Percentiles rank a stretch among this genome's conserved stretches.
Conservation (phyloP, 2,113 vertebrate genomes). For the Rhinolophus ferrumequinum region DNA sequence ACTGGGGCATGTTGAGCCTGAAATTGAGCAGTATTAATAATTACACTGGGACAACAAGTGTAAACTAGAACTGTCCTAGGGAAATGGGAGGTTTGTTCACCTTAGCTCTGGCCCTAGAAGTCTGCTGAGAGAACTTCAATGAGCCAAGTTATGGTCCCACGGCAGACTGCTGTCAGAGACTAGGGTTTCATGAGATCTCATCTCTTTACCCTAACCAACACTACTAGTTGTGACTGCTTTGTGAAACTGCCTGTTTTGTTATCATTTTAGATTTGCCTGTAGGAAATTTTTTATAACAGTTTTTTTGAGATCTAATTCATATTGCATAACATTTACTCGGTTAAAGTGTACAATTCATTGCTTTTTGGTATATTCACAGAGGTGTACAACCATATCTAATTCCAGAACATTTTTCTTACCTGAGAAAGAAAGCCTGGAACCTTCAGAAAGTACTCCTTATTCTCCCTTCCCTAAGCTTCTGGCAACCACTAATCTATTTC, state of each 20-base stretch:
- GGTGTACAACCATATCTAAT: neutral
- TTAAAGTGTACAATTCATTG: neutral
- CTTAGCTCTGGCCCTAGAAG: constrained; percentile 11
- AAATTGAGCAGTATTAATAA: neutral
- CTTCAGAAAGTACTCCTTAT: neutral
- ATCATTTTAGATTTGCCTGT: constrained; percentile 5
- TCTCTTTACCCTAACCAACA: neutral
- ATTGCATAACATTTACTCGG: constrained; percentile 14
- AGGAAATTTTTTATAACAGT: neutral
- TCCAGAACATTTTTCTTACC: neutral
- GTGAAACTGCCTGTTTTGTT: constrained; percentile 5
- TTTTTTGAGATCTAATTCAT: constrained; percentile 28
- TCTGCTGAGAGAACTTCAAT: neutral
- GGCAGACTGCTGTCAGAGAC: neutral
- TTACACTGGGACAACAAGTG: neutral
- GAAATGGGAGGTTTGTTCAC: neutral
- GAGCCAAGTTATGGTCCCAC: neutral
- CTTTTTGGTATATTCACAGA: neutral
- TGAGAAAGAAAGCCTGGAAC: neutral
- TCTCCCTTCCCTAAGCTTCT: neutral
- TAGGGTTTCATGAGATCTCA: neutral
- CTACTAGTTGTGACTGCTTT: neutral
- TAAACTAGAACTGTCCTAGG: neutral
- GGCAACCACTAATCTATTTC: neutral
- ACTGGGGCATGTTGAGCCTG: neutral